Evolutionary conservation across 2,888 invertebrate species (phyloP).

Genomic region (Campoletis raptor): DNA sequence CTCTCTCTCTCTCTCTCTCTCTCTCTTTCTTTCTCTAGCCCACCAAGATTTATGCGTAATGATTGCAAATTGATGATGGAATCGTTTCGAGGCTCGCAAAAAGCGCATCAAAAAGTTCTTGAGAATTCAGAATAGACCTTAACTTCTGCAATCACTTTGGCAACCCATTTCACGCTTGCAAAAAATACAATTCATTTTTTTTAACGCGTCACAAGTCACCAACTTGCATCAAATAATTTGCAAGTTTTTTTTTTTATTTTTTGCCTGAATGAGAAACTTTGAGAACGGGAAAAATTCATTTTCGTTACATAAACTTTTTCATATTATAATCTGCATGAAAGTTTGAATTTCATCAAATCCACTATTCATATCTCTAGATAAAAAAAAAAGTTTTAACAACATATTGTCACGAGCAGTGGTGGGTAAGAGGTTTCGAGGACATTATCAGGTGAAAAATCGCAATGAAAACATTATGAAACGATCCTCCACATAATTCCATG

Average conservation of each 20-base stretch:
- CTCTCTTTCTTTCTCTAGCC: not conserved
- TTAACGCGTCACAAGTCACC: not conserved
- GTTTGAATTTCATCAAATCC: not conserved
- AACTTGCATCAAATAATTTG: conserved; percentile 20
- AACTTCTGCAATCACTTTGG: conserved; percentile 33
- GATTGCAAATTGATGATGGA: conserved; percentile 77
- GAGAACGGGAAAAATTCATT: not conserved
- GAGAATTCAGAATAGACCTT: conserved; percentile 1
- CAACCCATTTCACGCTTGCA: not conserved
- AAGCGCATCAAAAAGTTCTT: conserved; percentile 31
- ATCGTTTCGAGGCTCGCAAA: conserved; percentile 55
- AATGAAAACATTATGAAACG: not conserved
- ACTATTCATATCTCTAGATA: not conserved
- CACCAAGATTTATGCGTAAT: conserved; percentile 73
- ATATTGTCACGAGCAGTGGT: not conserved
- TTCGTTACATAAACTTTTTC: not conserved
- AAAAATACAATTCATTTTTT: not conserved
- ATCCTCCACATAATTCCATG: not conserved
- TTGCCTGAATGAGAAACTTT: not conserved
- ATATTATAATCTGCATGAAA: not conserved
- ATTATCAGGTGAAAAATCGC: not conserved
- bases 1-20: conserved; percentile 11
- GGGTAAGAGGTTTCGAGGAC: not conserved
- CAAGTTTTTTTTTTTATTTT: too few species aligned
- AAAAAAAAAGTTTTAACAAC: not conserved